Evolutionary conservation across 2,888 invertebrate genomes (phyloP), one percentile per base, ranked within the genome.

Genomic region (Masnerella sp.): DNA sequence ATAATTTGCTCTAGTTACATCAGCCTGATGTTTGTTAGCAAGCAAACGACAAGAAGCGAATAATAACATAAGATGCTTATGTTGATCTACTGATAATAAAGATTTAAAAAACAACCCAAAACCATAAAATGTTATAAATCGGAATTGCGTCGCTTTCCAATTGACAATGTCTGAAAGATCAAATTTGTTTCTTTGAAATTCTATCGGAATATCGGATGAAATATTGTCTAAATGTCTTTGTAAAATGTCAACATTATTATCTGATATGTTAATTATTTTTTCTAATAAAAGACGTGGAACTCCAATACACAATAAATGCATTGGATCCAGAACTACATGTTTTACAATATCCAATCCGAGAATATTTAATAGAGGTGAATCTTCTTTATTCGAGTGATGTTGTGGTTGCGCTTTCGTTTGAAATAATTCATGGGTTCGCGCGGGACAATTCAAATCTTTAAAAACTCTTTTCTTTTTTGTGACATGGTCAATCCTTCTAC

Each of bases 221-320:
- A 49, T 49, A 34, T 49, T 32, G 14, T 49, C 20, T 34, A 49
- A 15, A 32, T 18, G 11, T 32, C 11, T 11, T 49, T 49, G 49
- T n/a, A 49, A 34, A 11, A 20, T 34, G 14, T 47, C 28, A 2
- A 47, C 1, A 11, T 22, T 7, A 30, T 47, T 15, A 9, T 47
- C 15, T 5, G n/a, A 30, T 20, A 15, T 25, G 5, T 14, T 9
- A 9, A 47, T 47, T 25, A 47, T 28, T 28, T 22, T 42, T 3
- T 11, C 14, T 11, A 22, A 4, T 20, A 47, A 1, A 28, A 47
- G 15, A 15, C 28, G 30, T 2, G 47, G 3, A n/a, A 73, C 32
- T 22, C 22, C 22, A 5, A 22, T 22, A 54, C 52, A 70, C 11
- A 62, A 49, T 11, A 77, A 36, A 28, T 78, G 78, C 71, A 76